phyloP scores from a whole-genome alignment of 2,888 invertebrate genomes.

The Caenorhabditis zanzibari region DNA sequence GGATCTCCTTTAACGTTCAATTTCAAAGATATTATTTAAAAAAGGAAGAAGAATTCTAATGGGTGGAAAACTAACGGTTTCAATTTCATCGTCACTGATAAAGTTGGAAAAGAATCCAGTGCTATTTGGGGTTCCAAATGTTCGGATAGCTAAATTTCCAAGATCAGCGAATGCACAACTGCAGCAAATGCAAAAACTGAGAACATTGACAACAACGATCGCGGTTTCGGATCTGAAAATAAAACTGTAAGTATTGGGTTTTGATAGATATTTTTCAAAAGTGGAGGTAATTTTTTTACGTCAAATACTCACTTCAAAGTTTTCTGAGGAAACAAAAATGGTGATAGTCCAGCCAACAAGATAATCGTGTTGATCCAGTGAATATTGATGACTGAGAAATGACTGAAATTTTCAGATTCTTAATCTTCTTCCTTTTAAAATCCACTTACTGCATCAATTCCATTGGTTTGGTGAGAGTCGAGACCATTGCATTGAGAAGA shows the following conservation, averaged over 20 bases:
- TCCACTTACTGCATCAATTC: slow-evolving; percentile 53
- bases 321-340: slow-evolving; percentile 56
- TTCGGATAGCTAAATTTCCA: slow-evolving; percentile 40
- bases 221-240: slow-evolving; percentile 61
- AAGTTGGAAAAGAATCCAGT: slow-evolving; percentile 44
- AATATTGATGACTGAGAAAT: slow-evolving; percentile 62
- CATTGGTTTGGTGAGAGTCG: slow-evolving; percentile 33
- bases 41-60: too few relatives aligned
- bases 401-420: slow-evolving; percentile 41
- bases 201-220: slow-evolving; percentile 52
- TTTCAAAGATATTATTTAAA: neutral
- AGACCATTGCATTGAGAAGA: slow-evolving; percentile 57
- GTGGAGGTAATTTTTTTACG: too few relatives aligned
- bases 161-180: slow-evolving; percentile 59
- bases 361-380: slow-evolving; percentile 66
- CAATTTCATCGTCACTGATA: slow-evolving; percentile 47
- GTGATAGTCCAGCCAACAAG: slow-evolving; percentile 51
- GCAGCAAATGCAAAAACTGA: slow-evolving; percentile 57
- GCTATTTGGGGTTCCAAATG: slow-evolving; percentile 27
- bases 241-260: too few relatives aligned
- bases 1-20: slow-evolving; percentile 37
- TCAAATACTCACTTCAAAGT: slow-evolving; percentile 49
- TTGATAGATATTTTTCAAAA: neutral
- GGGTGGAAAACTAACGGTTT: slow-evolving; percentile 45
- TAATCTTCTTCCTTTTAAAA: neutral